Evolutionary conservation across 1,140 invertebrate genomes (phyloP).

Genomic region (Drosophila malerkotliana): DNA sequence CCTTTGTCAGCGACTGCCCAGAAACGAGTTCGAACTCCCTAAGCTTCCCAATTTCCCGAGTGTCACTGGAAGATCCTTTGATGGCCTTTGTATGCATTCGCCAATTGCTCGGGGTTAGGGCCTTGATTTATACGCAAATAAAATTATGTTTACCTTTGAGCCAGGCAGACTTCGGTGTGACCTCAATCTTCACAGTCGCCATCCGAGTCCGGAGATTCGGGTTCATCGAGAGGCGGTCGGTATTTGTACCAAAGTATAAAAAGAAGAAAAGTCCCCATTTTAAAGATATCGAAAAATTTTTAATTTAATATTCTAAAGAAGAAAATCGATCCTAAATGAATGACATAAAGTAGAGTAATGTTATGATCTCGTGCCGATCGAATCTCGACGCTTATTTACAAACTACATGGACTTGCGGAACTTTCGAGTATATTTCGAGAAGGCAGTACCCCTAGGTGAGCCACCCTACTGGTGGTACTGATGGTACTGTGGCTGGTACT

Average conservation of each 20-base stretch:
- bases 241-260: neutral
- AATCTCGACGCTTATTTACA: conserved; percentile 46
- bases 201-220: neutral
- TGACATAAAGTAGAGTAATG: conserved; percentile 53
- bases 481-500: conserved; percentile 77
- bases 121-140: conserved; percentile 68
- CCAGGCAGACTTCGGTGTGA: conserved; percentile 26
- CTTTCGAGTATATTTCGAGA: conserved; percentile 50
- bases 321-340: conserved; percentile 60
- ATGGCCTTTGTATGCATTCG: conserved; percentile 6
- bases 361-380: conserved; percentile 50
- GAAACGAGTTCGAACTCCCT: conserved; percentile 48
- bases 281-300: conserved; percentile 41
- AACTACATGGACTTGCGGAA: conserved; percentile 74
- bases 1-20: conserved; percentile 75
- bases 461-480: conserved; percentile 71
- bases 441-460: neutral
- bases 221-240: neutral
- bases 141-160: conserved; percentile 53
- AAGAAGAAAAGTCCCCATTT: neutral
- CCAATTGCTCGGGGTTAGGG: conserved; percentile 41
- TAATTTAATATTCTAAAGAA: conserved; percentile 75
- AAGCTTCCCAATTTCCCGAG: conserved; percentile 2
- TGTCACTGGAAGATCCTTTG: conserved; percentile 32
- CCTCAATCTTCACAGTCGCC: conserved; percentile 30